phyloP scores from a whole-genome alignment of 1,140 invertebrate genomes.

The Cotesia glomerata region DNA sequence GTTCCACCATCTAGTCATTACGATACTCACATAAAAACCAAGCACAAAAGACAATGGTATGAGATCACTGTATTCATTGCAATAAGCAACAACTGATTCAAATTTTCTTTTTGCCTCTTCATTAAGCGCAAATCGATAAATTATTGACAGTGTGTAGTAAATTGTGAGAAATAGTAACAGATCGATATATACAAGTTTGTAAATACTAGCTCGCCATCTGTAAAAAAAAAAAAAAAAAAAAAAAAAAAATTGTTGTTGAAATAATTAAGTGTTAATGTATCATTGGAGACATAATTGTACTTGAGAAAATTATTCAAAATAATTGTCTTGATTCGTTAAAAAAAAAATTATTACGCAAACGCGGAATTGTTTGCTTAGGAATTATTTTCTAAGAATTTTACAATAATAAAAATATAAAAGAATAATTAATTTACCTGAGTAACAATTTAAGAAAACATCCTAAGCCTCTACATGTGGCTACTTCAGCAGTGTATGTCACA shows the following conservation, averaged over 20 bases:
- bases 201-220: conserved; percentile 77
- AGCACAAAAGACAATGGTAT: conserved; percentile 87
- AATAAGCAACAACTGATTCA: conserved; percentile 79
- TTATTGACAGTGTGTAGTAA: conserved; percentile 68
- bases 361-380: too few relatives aligned
- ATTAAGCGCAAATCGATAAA: conserved; percentile 67
- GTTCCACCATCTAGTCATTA: conserved; percentile 93
- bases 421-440: conserved; percentile 66
- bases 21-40: conserved; percentile 91
- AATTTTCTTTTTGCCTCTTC: conserved; percentile 70
- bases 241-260: not conserved
- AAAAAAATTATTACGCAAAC: too few relatives aligned
- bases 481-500: conserved; percentile 86
- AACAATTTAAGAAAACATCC: conserved; percentile 86
- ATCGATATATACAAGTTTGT: conserved; percentile 77
- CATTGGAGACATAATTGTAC: not conserved
- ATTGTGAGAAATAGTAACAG: conserved; percentile 68
- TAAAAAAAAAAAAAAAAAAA: conserved; percentile 42
- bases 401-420: not conserved
- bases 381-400: not conserved
- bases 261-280: not conserved
- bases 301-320: not conserved
- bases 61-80: conserved; percentile 77
- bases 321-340: not conserved
- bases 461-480: conserved; percentile 84